Conservation (phyloP, 2,113 vertebrate species). For the Mastomys coucha region DNA sequence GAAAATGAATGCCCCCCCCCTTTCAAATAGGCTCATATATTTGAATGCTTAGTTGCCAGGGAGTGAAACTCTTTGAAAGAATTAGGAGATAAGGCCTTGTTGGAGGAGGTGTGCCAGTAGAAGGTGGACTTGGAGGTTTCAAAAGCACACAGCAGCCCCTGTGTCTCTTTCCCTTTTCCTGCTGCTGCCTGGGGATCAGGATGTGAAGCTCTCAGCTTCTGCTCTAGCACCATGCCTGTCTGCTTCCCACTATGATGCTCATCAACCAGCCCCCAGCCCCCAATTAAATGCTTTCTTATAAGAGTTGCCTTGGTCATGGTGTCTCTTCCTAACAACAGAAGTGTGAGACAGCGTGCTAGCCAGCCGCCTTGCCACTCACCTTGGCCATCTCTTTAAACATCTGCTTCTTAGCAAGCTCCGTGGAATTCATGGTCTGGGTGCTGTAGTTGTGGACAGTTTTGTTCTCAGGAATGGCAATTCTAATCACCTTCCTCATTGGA, state of each 20-base stretch:
- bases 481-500: constrained; percentile 65
- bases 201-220: neutral
- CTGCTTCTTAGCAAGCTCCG: constrained; percentile 81
- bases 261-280: neutral
- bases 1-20: too few species aligned
- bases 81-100: neutral
- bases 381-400: constrained; percentile 85
- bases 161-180: neutral
- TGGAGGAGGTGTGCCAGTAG: neutral
- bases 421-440: constrained; percentile 88
- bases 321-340: neutral
- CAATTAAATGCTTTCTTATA: neutral
- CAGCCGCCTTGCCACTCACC: constrained; percentile 77
- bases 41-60: neutral
- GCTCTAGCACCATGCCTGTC: neutral
- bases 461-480: constrained; percentile 55
- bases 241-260: neutral
- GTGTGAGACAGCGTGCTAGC: fast-evolving
- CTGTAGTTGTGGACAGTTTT: constrained; percentile 88
- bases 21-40: neutral
- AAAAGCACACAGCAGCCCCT: neutral
- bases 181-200: neutral
- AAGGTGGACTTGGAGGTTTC: neutral
- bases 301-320: neutral
- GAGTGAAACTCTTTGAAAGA: neutral